Conservation (phyloP, 2,797 vertebrate genomes). For the Muscicapa comitata region DNA sequence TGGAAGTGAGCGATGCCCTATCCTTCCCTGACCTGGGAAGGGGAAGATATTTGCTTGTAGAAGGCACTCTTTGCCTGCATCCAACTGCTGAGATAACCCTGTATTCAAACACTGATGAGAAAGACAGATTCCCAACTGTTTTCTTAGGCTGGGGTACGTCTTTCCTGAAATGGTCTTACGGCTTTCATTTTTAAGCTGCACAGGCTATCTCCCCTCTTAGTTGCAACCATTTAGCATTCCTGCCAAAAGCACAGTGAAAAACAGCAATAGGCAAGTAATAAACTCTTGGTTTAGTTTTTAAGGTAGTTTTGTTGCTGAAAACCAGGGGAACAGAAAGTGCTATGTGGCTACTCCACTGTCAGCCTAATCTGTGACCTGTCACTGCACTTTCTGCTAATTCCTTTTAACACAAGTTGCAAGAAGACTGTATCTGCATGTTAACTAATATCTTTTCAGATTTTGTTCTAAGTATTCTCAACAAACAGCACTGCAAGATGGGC, state of each 20-base stretch:
- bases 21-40: background rate
- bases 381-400: background rate
- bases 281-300: background rate
- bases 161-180: background rate
- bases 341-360: background rate
- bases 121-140: background rate
- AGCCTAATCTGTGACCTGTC: background rate
- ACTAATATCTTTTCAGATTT: background rate
- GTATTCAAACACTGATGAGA: background rate
- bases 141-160: background rate
- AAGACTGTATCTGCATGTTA: background rate
- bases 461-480: background rate
- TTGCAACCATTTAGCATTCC: background rate
- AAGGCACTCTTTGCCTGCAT: background rate
- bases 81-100: background rate
- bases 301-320: background rate
- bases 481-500: background rate
- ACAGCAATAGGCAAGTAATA: background rate
- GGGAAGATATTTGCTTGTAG: background rate
- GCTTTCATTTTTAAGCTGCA: background rate
- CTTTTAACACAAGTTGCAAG: background rate
- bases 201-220: background rate
- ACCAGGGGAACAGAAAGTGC: background rate
- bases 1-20: background rate
- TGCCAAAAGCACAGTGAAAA: background rate